Percentiles rank a stretch among this genome's conserved stretches.
Evolutionary conservation across 2,113 vertebrate species (phyloP).

Genomic region (Protobothrops mucrosquamatus): DNA sequence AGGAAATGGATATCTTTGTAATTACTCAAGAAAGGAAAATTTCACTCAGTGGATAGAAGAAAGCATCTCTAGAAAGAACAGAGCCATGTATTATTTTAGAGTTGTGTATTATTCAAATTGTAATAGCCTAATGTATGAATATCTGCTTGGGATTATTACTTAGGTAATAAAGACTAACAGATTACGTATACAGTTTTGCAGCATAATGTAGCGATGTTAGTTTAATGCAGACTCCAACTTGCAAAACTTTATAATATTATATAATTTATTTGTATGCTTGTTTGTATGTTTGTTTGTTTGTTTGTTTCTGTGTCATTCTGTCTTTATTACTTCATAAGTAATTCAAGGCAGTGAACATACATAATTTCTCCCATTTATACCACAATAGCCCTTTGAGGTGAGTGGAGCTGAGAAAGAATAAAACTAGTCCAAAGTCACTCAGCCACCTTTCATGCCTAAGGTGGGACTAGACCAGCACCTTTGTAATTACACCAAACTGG

Average conservation of each 20-base stretch:
- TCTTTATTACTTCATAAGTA: not conserved
- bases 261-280: not conserved
- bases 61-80: conserved; percentile 4
- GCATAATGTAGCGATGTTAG: not conserved
- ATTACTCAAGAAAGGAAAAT: not conserved
- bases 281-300: too few species aligned
- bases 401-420: not conserved
- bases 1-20: not conserved
- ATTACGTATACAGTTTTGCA: not conserved
- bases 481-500: not conserved
- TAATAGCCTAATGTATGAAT: not conserved
- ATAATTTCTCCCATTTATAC: not conserved
- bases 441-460: not conserved
- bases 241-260: conserved; percentile 16
- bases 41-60: not conserved
- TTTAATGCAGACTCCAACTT: not conserved
- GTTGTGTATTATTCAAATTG: not conserved
- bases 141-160: conserved; percentile 38
- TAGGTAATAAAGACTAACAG: not conserved
- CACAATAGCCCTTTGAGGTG: not conserved
- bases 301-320: not conserved
- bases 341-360: not conserved
- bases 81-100: not conserved
- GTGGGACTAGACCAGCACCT: not conserved
- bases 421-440: not conserved